These are phyloP conservation scores for Calliopsis andreniformis DNA, from an alignment of 1,140 invertebrate genomes.

Conservation along the genomic window DNA sequence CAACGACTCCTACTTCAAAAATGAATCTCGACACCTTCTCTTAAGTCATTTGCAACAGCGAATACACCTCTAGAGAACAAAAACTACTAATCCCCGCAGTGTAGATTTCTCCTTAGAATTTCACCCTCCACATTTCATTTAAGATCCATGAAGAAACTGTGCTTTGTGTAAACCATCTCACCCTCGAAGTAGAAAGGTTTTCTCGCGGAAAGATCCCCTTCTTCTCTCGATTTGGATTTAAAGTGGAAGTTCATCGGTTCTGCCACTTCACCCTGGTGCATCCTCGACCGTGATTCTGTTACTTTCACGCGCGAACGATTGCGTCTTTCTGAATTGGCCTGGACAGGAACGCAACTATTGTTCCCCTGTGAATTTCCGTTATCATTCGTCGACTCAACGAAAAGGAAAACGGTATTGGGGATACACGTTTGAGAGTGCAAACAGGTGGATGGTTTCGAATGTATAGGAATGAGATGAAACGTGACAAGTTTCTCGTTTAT, in stretches of 20 bases:
- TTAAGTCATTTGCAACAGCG: no score
- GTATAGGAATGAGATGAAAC: conserved; percentile 5
- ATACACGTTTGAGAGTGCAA: conserved; percentile 45
- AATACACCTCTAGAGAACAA: no score
- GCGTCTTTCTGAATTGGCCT: background rate
- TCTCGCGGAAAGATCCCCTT: background rate
- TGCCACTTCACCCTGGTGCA: no score
- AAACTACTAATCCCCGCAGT: no score
- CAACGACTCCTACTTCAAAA: no score
- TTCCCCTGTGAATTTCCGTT: conserved; percentile 36
- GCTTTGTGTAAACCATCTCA: conserved; percentile 32
- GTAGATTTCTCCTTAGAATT: no score
- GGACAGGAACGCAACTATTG: conserved; percentile 32
- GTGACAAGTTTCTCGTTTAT: conserved; percentile 15
- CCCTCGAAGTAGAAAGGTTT: background rate
- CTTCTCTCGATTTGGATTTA: conserved; percentile 26
- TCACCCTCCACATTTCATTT: background rate
- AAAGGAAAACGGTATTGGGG: conserved; percentile 46
- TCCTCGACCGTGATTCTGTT: background rate
- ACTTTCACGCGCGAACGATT: conserved; percentile 10
- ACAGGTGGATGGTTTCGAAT: conserved; percentile 32
- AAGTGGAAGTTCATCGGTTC: conserved; percentile 39
- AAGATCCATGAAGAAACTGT: background rate
- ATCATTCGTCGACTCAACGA: conserved; percentile 50
- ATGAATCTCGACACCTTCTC: no score